Percentiles rank a stretch among this genome's conserved stretches.
phyloP scores from a whole-genome alignment of 2,797 vertebrate species.

The Taenioides sp. region DNA sequence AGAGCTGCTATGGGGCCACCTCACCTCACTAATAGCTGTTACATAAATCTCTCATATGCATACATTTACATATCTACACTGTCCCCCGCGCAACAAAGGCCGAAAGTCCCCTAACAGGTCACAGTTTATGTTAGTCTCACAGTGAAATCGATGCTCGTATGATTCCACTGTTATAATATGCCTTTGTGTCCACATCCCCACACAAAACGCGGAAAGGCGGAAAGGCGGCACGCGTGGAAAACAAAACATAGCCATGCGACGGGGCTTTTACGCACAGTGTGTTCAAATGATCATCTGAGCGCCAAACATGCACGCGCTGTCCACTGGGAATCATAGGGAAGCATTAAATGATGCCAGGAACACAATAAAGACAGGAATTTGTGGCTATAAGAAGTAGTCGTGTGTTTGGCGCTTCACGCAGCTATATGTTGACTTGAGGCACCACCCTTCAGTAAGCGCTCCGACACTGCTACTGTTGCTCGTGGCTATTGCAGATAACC shows the following conservation, averaged over 20 bases:
- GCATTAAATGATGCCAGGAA: neutral
- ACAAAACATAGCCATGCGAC: slow-evolving; percentile 4
- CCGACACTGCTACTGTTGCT: slow-evolving; percentile 6
- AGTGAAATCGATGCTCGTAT: neutral
- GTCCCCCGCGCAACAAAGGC: neutral
- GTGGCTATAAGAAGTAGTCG: slow-evolving; percentile 31
- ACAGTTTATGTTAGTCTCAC: neutral
- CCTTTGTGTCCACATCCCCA: slow-evolving; percentile 39
- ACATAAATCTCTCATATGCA: slow-evolving; percentile 4
- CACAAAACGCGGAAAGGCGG: slow-evolving; percentile 22
- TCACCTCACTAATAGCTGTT: neutral
- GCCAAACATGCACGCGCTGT: neutral
- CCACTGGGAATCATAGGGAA: neutral
- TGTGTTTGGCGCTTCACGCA: slow-evolving; percentile 37
- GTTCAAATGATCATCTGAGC: slow-evolving; percentile 7
- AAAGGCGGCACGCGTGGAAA: slow-evolving; percentile 13
- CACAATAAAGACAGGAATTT: neutral
- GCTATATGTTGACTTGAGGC: slow-evolving; percentile 27
- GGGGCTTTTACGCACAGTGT: neutral
- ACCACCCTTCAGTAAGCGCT: slow-evolving; percentile 49
- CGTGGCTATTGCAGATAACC: neutral
- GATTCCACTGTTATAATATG: neutral
- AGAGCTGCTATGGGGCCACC: neutral
- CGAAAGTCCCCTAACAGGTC: too few relatives aligned
- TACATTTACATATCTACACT: neutral